A percentile compares a stretch with the other conserved stretches of the same genome.
These are phyloP conservation scores for Cyprinus carpio DNA, from an alignment of 2,113 vertebrate genomes.

Conservation along the genomic window DNA sequence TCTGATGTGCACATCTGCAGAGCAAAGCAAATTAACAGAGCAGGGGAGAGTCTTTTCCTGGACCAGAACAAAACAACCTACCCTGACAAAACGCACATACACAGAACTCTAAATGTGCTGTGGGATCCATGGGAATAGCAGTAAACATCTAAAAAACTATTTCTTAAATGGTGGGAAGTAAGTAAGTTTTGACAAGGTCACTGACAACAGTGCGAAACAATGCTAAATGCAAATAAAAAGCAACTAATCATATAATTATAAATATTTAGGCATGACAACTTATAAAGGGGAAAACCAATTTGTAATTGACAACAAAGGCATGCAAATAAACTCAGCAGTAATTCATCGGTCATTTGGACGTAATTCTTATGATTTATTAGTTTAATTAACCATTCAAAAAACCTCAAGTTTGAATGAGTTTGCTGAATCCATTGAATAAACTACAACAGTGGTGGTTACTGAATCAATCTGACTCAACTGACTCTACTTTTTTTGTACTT, in stretches of 20 bases:
- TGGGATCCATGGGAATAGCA: background rate
- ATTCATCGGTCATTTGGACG: background rate
- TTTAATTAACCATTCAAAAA: background rate
- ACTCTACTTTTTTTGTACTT: too few species aligned
- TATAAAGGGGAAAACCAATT: background rate
- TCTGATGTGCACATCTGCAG: slow-evolving; percentile 77
- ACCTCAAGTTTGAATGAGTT: background rate
- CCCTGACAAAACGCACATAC: slow-evolving; percentile 22
- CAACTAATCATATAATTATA: background rate
- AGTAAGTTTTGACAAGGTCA: background rate
- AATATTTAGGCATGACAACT: background rate
- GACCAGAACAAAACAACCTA: slow-evolving; percentile 47
- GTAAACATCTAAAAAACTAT: background rate
- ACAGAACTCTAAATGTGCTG: background rate
- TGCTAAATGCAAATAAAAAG: background rate
- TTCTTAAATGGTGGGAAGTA: background rate
- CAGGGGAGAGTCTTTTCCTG: slow-evolving; percentile 35
- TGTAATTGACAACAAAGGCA: background rate
- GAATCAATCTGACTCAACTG: background rate
- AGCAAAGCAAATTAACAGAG: slow-evolving; percentile 69
- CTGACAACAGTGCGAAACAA: background rate
- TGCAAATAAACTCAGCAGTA: background rate
- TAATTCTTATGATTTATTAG: background rate
- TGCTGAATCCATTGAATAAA: background rate
- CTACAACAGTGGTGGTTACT: background rate